These are phyloP conservation scores for Hydrotaea cyrtoneurina DNA, from an alignment of 2,888 invertebrate species.

Conservation along the genomic window DNA sequence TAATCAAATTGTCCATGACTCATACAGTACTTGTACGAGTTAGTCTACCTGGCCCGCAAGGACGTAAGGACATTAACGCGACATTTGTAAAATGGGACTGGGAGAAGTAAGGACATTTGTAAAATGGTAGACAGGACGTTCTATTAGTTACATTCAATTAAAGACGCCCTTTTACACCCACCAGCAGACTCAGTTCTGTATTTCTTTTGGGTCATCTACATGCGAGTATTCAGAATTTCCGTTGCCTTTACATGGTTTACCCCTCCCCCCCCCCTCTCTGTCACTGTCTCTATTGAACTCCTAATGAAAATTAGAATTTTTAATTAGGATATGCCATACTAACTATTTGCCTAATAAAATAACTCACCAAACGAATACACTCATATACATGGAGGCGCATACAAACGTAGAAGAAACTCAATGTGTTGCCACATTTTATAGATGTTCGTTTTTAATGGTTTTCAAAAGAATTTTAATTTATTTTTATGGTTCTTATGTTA, in stretches of 20 bases:
- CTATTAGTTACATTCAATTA: too few species aligned
- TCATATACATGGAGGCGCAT: too few species aligned
- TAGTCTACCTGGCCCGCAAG: too few species aligned
- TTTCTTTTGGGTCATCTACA: background rate
- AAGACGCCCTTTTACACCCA: too few species aligned
- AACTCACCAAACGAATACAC: background rate
- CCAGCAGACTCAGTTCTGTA: background rate
- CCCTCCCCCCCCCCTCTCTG: too few species aligned
- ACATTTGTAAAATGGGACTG: too few species aligned
- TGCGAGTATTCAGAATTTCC: background rate
- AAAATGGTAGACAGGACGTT: too few species aligned
- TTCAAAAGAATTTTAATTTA: slow-evolving; percentile 65
- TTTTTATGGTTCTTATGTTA: slow-evolving; percentile 67
- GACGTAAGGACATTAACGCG: too few species aligned
- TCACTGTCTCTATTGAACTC: slow-evolving; percentile 23
- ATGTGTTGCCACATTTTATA: slow-evolving; percentile 60
- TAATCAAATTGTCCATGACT: too few species aligned
- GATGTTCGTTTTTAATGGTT: slow-evolving; percentile 61
- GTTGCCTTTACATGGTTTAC: background rate
- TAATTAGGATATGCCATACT: slow-evolving; percentile 31
- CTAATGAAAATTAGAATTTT: slow-evolving; percentile 36
- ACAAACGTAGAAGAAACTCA: background rate
- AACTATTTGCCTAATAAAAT: slow-evolving; percentile 15
- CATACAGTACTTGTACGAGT: too few species aligned
- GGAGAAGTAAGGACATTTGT: too few species aligned